phyloP scores from a whole-genome alignment of 2,797 vertebrate genomes.

The Gymnocypris eckloni region DNA sequence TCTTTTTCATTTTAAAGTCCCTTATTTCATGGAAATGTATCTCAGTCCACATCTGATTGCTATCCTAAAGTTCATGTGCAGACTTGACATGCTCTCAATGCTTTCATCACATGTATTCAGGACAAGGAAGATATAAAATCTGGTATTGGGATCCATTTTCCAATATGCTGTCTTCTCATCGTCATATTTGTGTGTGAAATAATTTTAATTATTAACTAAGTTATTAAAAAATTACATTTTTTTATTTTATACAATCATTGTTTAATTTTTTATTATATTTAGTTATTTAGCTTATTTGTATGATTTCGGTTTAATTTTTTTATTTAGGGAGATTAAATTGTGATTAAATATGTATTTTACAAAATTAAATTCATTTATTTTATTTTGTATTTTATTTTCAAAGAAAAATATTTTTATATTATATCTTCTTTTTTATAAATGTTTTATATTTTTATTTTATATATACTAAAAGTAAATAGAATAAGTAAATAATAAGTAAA shows the following conservation, averaged over 20 bases:
- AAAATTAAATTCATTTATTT: not conserved
- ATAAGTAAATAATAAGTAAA: no score
- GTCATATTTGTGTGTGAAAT: not conserved
- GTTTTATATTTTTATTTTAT: no score
- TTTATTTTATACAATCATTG: not conserved
- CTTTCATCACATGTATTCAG: conserved; percentile 35
- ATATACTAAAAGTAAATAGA: no score
- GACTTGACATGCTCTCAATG: conserved; percentile 44
- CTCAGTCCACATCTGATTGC: conserved; percentile 58
- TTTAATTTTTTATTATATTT: not conserved
- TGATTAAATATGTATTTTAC: not conserved
- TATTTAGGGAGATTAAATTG: not conserved
- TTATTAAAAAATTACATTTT: not conserved
- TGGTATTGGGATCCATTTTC: not conserved
- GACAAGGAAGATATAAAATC: conserved; percentile 9
- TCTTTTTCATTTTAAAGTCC: conserved; percentile 45
- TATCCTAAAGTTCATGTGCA: conserved; percentile 56
- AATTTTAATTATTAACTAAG: no score
- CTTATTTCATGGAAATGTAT: conserved; percentile 46
- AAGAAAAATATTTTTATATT: not conserved
- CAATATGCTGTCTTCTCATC: not conserved
- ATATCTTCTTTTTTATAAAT: no score
- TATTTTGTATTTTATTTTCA: no score
- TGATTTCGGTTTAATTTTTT: not conserved
- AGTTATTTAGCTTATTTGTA: not conserved